Percentiles rank a stretch among this genome's conserved stretches.
These are phyloP conservation scores for Spicauda simplicius DNA, from an alignment of 2,888 invertebrate genomes.

Conservation along the genomic window DNA sequence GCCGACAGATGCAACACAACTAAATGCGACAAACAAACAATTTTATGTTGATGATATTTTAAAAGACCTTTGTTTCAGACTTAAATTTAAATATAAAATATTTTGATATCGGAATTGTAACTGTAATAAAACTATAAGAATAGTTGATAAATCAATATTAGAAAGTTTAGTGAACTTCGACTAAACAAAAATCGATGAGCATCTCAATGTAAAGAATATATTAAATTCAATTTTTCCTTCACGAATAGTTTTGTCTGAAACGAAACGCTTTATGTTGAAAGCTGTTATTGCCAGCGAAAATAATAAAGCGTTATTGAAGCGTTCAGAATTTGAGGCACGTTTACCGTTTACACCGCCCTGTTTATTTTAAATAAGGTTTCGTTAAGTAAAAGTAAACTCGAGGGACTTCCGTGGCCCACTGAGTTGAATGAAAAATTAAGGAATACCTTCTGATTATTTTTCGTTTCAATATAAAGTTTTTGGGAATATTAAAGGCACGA, in stretches of 20 bases:
- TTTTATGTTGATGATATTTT: no score
- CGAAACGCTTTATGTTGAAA: conserved; percentile 49
- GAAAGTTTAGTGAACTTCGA: no score
- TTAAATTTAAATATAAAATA: no score
- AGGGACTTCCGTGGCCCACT: conserved; percentile 60
- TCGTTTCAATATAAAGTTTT: conserved; percentile 41
- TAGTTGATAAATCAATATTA: no score
- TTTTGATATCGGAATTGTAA: no score
- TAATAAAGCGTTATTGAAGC: conserved; percentile 65
- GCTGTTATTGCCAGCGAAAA: conserved; percentile 66
- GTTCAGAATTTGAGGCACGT: conserved; percentile 75
- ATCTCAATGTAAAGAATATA: no score
- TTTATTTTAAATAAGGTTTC: conserved; percentile 82
- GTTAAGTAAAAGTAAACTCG: conserved; percentile 78
- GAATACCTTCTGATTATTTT: conserved; percentile 65
- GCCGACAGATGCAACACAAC: not conserved
- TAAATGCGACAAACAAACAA: no score
- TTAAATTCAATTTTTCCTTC: no score
- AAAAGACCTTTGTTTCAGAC: no score
- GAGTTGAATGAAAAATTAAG: conserved; percentile 77
- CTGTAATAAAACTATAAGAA: no score
- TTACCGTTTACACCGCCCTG: conserved; percentile 74
- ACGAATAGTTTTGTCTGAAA: conserved; percentile 24
- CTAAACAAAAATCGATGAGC: no score
- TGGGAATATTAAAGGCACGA: conserved; percentile 13